Evolutionary conservation across 2,888 invertebrate species (phyloP).

Genomic region (Melanargia galathea): DNA sequence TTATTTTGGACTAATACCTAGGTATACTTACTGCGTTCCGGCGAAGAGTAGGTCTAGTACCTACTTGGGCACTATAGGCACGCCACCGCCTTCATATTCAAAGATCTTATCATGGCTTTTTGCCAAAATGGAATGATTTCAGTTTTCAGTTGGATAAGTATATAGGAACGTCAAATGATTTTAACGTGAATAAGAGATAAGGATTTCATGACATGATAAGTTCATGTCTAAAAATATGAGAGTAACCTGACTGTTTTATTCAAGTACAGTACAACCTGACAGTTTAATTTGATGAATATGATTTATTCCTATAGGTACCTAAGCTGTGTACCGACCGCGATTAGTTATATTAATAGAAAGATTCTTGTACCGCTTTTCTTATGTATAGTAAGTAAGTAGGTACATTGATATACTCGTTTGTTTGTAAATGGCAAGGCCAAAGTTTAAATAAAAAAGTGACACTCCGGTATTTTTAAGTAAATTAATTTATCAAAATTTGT

Average conservation of each 20-base stretch:
- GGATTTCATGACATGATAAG: neutral
- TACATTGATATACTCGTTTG: too few relatives aligned
- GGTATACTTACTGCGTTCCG: neutral
- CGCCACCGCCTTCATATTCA: neutral
- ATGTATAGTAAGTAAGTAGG: too few relatives aligned
- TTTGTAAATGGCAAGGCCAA: too few relatives aligned
- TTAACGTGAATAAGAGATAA: neutral
- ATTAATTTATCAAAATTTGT: too few relatives aligned
- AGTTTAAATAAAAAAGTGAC: too few relatives aligned
- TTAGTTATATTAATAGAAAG: too few relatives aligned
- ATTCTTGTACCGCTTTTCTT: too few relatives aligned
- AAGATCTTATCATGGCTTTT: slow-evolving; percentile 3
- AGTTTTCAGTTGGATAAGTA: neutral
- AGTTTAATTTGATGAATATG: too few relatives aligned
- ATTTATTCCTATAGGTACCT: too few relatives aligned
- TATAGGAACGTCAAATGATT: neutral
- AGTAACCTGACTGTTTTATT: neutral
- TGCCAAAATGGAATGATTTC: neutral
- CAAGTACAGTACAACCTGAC: neutral
- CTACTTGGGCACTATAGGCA: neutral
- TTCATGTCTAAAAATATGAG: neutral
- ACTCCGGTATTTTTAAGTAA: too few relatives aligned
- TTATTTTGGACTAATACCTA: neutral
- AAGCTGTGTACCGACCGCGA: too few relatives aligned
- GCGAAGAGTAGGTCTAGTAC: neutral